A percentile compares a stretch with the other conserved stretches of the same genome.
Evolutionary conservation across 2,113 vertebrate genomes (phyloP).

Genomic region (Microcebus ravelobensis): DNA sequence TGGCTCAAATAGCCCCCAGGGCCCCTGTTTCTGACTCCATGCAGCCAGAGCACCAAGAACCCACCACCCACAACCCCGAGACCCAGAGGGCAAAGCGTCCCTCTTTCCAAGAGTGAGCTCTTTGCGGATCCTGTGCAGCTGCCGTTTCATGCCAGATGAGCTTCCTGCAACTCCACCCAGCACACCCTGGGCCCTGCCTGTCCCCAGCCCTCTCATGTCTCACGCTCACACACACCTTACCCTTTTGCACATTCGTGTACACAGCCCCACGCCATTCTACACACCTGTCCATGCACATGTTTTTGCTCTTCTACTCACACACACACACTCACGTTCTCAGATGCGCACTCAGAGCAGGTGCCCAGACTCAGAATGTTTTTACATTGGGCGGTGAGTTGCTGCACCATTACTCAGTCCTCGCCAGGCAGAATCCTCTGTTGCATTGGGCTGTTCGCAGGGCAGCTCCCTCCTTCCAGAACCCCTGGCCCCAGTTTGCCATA

Average conservation of each 20-base stretch:
- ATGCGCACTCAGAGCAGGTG: neutral
- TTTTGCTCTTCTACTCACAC: neutral
- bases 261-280: neutral
- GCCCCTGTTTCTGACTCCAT: neutral
- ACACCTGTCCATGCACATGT: neutral
- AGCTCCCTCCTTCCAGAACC: too few species aligned
- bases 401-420: too few species aligned
- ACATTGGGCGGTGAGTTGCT: neutral
- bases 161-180: neutral
- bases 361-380: neutral
- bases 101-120: neutral
- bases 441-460: too few species aligned
- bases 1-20: neutral
- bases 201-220: neutral
- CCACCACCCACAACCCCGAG: rapidly evolving
- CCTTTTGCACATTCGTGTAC: neutral
- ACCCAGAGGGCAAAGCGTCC: neutral
- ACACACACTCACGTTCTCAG: neutral
- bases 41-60: neutral
- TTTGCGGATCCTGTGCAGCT: neutral
- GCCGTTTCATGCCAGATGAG: neutral
- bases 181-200: too few species aligned
- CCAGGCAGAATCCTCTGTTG: neutral
- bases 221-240: neutral
- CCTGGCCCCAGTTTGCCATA: neutral